Evolutionary conservation across 30 jellyfish, hydroid and myxozoan species (phyloP).

Genomic region (Aurelia sp.): DNA sequence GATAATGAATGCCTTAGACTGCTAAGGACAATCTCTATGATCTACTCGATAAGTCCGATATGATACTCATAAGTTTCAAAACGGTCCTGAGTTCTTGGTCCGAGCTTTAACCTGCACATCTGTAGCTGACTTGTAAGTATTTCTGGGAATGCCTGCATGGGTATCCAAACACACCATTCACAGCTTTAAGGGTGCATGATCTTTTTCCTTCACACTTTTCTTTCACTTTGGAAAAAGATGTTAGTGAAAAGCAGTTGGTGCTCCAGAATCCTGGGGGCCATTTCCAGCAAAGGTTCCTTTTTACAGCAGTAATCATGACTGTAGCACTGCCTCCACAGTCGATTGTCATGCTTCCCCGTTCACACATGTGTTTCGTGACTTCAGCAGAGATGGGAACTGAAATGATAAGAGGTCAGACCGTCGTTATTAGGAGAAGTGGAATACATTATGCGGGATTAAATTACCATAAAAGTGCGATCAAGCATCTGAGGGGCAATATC

Average conservation of each 20-base stretch:
- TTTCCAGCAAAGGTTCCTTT: constrained; percentile 7
- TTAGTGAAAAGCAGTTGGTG: background rate
- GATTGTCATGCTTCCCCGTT: background rate
- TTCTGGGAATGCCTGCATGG: constrained; percentile 15
- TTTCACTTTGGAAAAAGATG: background rate
- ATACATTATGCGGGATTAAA: too few relatives aligned
- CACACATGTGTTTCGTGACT: constrained; percentile 6
- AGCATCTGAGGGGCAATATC: too few relatives aligned
- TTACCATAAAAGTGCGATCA: too few relatives aligned
- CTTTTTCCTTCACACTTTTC: constrained; percentile 14
- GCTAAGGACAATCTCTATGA: too few relatives aligned
- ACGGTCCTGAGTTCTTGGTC: too few relatives aligned
- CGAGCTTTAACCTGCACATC: background rate
- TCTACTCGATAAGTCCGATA: too few relatives aligned
- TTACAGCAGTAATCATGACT: background rate
- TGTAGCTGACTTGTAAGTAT: constrained; percentile 14
- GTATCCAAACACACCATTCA: constrained; percentile 22
- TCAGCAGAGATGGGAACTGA: constrained; percentile 11
- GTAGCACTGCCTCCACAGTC: constrained; percentile 9
- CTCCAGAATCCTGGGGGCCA: background rate
- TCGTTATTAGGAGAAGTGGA: too few relatives aligned
- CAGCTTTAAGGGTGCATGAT: constrained; percentile 2
- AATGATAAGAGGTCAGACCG: background rate
- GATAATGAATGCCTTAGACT: too few relatives aligned
- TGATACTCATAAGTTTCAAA: too few relatives aligned